Conservation (phyloP, 1,140 invertebrate species). For the Polyergus mexicanus region DNA sequence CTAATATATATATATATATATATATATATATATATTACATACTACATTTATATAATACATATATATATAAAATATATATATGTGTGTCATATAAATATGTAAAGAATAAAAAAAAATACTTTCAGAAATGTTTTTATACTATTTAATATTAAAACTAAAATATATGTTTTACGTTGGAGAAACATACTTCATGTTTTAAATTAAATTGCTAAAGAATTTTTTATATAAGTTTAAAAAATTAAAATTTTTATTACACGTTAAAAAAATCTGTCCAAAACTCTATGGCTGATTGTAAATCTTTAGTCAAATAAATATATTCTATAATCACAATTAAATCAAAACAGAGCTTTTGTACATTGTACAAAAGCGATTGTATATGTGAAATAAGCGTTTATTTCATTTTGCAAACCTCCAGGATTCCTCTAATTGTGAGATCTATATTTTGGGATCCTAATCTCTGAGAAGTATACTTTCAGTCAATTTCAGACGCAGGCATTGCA, state of each 20-base stretch:
- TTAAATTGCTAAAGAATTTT: not conserved
- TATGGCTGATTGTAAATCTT: not conserved
- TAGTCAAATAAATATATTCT: constrained; percentile 3
- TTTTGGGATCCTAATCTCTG: not conserved
- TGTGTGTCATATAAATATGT: not conserved
- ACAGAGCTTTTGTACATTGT: constrained; percentile 2
- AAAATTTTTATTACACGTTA: not conserved
- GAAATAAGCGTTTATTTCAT: constrained; percentile 10
- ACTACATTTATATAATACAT: too few species aligned
- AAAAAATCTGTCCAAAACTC: not conserved
- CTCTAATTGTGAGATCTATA: not conserved
- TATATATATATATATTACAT: not conserved
- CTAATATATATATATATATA: too few species aligned
- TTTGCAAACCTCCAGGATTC: not conserved
- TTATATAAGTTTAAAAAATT: constrained; percentile 15
- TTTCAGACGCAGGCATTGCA: constrained; percentile 88
- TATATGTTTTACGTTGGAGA: not conserved
- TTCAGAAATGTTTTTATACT: not conserved
- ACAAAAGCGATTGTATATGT: not conserved
- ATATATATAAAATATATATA: not conserved
- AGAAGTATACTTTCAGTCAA: constrained; percentile 76
- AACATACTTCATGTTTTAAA: not conserved
- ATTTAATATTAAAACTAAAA: constrained; percentile 7
- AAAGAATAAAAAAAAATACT: too few species aligned
- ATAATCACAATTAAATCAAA: not conserved